A percentile compares a stretch with the other conserved stretches of the same genome.
Conservation (phyloP, 2,888 invertebrate species). For the Ligdia adustata region DNA sequence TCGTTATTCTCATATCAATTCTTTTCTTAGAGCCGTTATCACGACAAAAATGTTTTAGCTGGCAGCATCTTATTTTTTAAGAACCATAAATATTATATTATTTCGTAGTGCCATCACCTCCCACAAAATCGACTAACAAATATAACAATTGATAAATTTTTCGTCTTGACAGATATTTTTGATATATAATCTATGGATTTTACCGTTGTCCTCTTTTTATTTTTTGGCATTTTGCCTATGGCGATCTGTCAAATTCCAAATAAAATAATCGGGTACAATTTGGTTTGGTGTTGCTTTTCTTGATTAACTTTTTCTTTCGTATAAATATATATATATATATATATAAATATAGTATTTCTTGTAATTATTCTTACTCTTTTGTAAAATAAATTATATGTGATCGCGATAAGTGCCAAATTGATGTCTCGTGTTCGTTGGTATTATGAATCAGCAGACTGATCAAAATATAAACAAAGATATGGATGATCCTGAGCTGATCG, state of each 20-base stretch:
- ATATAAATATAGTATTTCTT: slow-evolving; percentile 66
- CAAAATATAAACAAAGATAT: slow-evolving; percentile 84
- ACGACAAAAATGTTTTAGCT: no score
- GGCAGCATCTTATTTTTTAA: no score
- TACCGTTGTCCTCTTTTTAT: slow-evolving; percentile 62
- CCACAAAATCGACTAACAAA: no score
- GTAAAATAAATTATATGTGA: slow-evolving; percentile 66
- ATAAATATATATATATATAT: no score
- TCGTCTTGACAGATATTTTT: no score
- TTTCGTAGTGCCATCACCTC: no score
- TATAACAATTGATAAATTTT: no score
- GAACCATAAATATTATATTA: no score
- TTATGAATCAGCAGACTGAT: slow-evolving; percentile 78
- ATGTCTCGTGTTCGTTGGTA: slow-evolving; percentile 69
- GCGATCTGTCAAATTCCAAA: slow-evolving; percentile 71
- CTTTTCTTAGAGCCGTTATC: no score
- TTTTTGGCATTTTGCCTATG: slow-evolving; percentile 62
- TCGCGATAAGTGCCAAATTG: slow-evolving; percentile 78
- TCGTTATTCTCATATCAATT: no score
- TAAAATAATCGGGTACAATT: slow-evolving; percentile 66
- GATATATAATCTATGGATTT: slow-evolving; percentile 53
- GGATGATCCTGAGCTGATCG: slow-evolving; percentile 82
- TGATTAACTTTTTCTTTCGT: slow-evolving; percentile 66
- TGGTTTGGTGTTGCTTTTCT: slow-evolving; percentile 71
- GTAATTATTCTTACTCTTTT: slow-evolving; percentile 68